These are phyloP conservation scores for Tachyglossus aculeatus DNA, from an alignment of 2,797 vertebrate species.

Conservation along the genomic window DNA sequence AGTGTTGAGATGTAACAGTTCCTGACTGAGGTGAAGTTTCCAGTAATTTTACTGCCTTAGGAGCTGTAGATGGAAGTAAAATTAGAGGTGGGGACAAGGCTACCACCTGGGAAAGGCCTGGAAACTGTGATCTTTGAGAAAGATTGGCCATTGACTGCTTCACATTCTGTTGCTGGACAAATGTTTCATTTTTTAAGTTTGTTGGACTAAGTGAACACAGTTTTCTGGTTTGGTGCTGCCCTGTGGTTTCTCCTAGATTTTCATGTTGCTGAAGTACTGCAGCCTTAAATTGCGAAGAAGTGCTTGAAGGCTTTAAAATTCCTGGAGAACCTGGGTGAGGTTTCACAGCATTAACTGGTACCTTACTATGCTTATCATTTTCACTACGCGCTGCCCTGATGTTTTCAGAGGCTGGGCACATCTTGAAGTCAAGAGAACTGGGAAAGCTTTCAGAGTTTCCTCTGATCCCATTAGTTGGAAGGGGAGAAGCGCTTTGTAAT, in stretches of 20 bases:
- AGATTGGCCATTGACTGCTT: slow-evolving; percentile 82
- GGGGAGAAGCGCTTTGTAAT: slow-evolving; percentile 79
- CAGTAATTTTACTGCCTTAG: slow-evolving; percentile 72
- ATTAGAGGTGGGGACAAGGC: slow-evolving; percentile 77
- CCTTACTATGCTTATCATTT: slow-evolving; percentile 89
- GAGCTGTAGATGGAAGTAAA: slow-evolving; percentile 80
- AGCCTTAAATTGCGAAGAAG: slow-evolving; percentile 82
- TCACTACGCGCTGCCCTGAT: slow-evolving; percentile 84
- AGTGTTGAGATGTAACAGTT: slow-evolving; percentile 69
- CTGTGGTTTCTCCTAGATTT: slow-evolving; percentile 74
- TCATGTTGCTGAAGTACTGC: slow-evolving; percentile 83
- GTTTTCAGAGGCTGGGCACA: slow-evolving; percentile 72
- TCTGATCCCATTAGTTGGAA: slow-evolving; percentile 81
- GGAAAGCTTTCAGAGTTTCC: slow-evolving; percentile 86
- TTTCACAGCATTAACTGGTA: slow-evolving; percentile 85
- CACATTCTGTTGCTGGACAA: slow-evolving; percentile 75
- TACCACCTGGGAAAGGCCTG: slow-evolving; percentile 65
- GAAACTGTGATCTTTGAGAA: slow-evolving; percentile 73
- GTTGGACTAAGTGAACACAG: slow-evolving; percentile 80
- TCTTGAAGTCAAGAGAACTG: slow-evolving; percentile 72
- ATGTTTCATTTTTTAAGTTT: slow-evolving; percentile 75
- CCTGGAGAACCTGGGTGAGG: slow-evolving; percentile 85
- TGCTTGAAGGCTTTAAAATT: slow-evolving; percentile 78
- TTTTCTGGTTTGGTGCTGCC: slow-evolving; percentile 76
- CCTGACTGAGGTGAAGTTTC: slow-evolving; percentile 74